Conservation (phyloP, 2,888 invertebrate species). For the Prosapia bicincta region DNA sequence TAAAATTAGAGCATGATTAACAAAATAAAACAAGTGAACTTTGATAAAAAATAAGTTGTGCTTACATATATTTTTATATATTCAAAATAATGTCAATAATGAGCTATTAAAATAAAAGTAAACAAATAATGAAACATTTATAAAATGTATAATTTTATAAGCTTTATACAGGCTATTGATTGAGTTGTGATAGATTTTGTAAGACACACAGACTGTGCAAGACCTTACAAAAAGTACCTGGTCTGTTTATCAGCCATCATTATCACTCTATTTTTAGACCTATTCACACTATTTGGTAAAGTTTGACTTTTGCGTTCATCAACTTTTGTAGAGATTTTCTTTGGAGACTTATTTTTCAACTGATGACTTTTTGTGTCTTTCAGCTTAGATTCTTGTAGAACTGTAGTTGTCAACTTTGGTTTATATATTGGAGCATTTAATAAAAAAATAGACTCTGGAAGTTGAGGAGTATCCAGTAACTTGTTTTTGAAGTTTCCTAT, state of each 20-base stretch:
- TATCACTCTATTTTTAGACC: not conserved
- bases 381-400: not conserved
- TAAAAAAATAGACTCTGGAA: not conserved
- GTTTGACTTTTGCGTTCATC: not conserved
- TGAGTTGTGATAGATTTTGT: too few species aligned
- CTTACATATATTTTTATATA: too few species aligned
- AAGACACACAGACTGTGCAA: not conserved
- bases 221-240: not conserved
- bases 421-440: not conserved
- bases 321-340: not conserved
- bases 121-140: too few species aligned
- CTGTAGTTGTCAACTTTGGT: not conserved
- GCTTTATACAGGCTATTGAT: too few species aligned
- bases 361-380: not conserved
- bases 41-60: too few species aligned
- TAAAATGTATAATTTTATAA: too few species aligned
- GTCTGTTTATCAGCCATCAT: not conserved
- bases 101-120: too few species aligned
- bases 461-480: not conserved
- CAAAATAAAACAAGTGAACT: too few species aligned
- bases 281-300: not conserved
- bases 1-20: too few species aligned
- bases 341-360: not conserved
- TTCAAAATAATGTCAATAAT: too few species aligned
- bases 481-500: not conserved